Base-by-base conservation (phyloP, 23 tunicate genomes). In the Trididemnum clinides region DNA sequence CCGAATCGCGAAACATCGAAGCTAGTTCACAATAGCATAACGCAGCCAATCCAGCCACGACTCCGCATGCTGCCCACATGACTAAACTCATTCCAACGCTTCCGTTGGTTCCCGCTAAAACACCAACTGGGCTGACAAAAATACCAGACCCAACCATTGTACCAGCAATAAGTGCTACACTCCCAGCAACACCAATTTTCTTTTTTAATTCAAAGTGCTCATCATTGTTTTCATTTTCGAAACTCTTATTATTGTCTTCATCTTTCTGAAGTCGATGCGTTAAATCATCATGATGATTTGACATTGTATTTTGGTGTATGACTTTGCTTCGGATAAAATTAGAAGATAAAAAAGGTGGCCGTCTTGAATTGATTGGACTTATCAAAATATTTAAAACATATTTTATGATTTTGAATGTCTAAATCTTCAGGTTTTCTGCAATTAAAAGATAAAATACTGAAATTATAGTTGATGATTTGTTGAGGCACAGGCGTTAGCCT, bases 121-220 rank as follows among this genome's bases (percentile, higher is more conserved):
- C 90, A 18, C 97, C 97, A 2, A 80, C 86, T 2, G 97, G 97
- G 15, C 91, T 82, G 33, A 83, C 91, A 64, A 92, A 92, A 27
- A 92, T 92, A 0, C 97, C 97, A 19, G 97, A 92, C 20, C 97
- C 97, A 1, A 92, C 97, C 85, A 87, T 64, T 32, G 91, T 87
- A 0, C 98, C 90, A 1, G 90, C 79, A 5, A 93, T 28, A 1
- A 78, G 50, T 1, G 87, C 91, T 3, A 91, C 44, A 0, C 84
- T 65, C 19, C 92, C 86, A 33, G 63, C 49, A 21, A 90, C 37
- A 22, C 95, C 95, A 21, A 90, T 65, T 50, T 77, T 90, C 51
- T 78, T 78, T 51, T 71, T 79, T 39, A 90, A 50, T 27, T 90
- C 82, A 78, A 90, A 90, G 7, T 84, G 35, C 85, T 80, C 54